Conservation (phyloP, 2,113 vertebrate species). For the Leucopsar rothschildi region DNA sequence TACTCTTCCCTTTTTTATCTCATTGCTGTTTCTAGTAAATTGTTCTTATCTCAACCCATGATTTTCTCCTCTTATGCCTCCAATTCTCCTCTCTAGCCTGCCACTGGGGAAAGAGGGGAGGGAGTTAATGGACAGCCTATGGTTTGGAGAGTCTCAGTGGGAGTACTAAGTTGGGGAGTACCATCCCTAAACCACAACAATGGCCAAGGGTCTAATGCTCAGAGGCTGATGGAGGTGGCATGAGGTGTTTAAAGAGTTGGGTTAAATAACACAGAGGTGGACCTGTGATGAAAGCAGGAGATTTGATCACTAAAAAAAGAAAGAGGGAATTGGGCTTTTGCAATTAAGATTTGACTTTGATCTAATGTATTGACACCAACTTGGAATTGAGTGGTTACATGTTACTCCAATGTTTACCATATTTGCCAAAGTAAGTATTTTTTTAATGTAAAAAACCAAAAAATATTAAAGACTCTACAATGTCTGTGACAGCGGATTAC, state of each 20-base stretch:
- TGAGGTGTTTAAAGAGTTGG: background rate
- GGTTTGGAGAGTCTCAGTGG: background rate
- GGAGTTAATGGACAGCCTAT: rapidly evolving
- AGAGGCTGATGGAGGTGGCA: background rate
- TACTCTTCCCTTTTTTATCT: background rate
- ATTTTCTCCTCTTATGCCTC: background rate
- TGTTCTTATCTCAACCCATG: background rate
- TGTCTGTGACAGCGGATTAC: background rate
- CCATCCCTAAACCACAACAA: background rate
- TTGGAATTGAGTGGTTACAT: background rate
- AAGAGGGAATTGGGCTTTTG: background rate
- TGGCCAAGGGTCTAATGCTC: background rate
- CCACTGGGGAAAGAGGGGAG: background rate
- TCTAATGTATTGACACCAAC: background rate
- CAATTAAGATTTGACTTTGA: background rate
- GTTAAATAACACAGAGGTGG: background rate
- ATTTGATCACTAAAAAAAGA: background rate
- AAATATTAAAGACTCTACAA: background rate
- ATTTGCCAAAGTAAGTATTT: background rate
- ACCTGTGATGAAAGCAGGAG: background rate
- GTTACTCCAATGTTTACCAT: background rate
- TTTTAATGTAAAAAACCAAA: background rate
- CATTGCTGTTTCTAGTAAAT: background rate
- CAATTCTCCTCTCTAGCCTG: background rate
- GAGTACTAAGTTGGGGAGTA: background rate